Conservation (phyloP, 2,888 invertebrate species). For the Caenorhabditis sp. region DNA sequence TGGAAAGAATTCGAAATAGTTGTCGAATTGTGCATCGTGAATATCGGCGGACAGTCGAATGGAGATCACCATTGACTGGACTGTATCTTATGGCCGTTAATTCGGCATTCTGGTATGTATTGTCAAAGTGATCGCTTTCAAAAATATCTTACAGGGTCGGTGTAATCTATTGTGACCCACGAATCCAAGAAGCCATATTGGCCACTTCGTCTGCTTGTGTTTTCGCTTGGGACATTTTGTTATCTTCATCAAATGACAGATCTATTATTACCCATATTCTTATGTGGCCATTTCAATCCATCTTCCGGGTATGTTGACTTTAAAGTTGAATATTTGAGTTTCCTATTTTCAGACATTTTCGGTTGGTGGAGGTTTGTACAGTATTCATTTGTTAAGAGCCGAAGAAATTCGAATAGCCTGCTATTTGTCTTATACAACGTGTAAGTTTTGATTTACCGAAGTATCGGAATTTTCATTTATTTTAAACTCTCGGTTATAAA, state of each 20-base stretch:
- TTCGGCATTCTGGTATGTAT: slow-evolving; percentile 60
- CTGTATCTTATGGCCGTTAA: slow-evolving; percentile 65
- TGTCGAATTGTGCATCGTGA: slow-evolving; percentile 28
- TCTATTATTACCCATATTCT: slow-evolving; percentile 59
- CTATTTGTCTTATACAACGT: slow-evolving; percentile 50
- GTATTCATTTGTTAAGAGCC: slow-evolving; percentile 30
- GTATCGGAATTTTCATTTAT: not conserved
- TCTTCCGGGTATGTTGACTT: slow-evolving; percentile 48
- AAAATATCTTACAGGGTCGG: slow-evolving; percentile 41
- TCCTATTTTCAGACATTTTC: slow-evolving; percentile 37
- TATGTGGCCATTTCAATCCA: slow-evolving; percentile 61
- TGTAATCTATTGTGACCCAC: slow-evolving; percentile 53
- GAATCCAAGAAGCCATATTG: slow-evolving; percentile 45
- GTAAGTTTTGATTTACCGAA: slow-evolving; percentile 21
- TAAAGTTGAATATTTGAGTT: not conserved
- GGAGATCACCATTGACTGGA: slow-evolving; percentile 61
- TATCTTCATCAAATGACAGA: slow-evolving; percentile 58
- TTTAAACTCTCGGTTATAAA: too few species aligned
- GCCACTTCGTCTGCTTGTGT: slow-evolving; percentile 49
- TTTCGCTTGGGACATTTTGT: slow-evolving; percentile 61
- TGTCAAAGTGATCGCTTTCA: not conserved
- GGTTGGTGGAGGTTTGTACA: slow-evolving; percentile 44
- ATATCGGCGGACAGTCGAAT: slow-evolving; percentile 53
- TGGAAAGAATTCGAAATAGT: slow-evolving; percentile 29
- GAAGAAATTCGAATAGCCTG: slow-evolving; percentile 43